These are phyloP conservation scores for Onychomys leucogaster DNA, from an alignment of 2,797 vertebrate species.

Conservation along the genomic window DNA sequence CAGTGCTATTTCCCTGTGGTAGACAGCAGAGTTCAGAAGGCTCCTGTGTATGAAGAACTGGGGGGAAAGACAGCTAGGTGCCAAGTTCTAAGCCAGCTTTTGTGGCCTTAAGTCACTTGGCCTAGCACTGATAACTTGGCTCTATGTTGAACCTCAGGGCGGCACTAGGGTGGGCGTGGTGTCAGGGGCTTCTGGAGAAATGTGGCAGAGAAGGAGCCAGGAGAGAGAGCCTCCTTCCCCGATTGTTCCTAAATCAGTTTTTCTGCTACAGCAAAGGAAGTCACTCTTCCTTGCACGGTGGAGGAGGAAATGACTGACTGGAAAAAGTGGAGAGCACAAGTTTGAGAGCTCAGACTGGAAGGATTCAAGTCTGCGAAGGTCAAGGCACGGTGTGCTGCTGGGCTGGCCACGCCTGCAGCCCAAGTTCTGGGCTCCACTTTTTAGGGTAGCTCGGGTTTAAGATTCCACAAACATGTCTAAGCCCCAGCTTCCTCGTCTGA, in stretches of 20 bases:
- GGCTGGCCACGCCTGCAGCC: not conserved
- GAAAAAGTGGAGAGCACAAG: not conserved
- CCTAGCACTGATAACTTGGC: no score
- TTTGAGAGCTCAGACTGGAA: not conserved
- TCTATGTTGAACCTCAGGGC: not conserved
- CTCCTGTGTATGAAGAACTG: not conserved
- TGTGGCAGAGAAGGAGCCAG: not conserved
- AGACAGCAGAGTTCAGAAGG: not conserved
- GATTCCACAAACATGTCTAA: not conserved
- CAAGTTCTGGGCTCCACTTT: not conserved
- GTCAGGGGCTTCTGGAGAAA: not conserved
- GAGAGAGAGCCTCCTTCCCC: not conserved
- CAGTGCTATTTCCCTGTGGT: not conserved
- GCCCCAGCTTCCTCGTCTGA: not conserved
- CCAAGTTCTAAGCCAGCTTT: not conserved
- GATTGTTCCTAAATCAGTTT: not conserved
- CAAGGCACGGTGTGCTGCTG: not conserved
- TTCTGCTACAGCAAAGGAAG: constrained; percentile 22
- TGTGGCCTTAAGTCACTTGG: not conserved
- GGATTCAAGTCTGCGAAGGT: not conserved
- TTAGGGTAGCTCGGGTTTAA: not conserved
- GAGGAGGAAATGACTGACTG: not conserved
- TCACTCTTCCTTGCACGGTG: not conserved
- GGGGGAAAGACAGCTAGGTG: not conserved
- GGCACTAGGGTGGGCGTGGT: rapidly evolving